These are phyloP conservation scores for Medauroidea extradentata DNA, from an alignment of 1,140 invertebrate species.

Conservation along the genomic window DNA sequence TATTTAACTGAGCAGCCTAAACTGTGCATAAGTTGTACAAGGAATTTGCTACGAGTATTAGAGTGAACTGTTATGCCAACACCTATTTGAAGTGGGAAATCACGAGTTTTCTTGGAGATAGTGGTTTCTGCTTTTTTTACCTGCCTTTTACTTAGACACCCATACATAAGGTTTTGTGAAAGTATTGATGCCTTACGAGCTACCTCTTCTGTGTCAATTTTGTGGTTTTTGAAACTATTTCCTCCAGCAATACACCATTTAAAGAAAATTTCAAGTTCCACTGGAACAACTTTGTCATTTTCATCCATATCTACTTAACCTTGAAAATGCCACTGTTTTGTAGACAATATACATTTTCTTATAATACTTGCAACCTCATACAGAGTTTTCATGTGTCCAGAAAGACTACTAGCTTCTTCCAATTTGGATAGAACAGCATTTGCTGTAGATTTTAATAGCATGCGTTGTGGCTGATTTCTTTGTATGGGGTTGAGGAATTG, in stretches of 20 bases:
- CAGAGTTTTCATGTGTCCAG: constrained; percentile 1
- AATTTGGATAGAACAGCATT: constrained; percentile 1
- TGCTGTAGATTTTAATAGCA: neutral
- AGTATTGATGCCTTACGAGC: constrained; percentile 2
- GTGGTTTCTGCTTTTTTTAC: neutral
- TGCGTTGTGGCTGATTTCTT: constrained; percentile 9
- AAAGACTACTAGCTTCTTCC: neutral
- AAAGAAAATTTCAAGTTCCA: constrained; percentile 4
- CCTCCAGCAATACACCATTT: constrained; percentile 10
- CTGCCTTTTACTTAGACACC: neutral
- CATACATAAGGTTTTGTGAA: constrained; percentile 6
- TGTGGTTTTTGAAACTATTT: neutral
- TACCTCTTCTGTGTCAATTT: constrained; percentile 5
- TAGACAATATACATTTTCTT: constrained; percentile 4
- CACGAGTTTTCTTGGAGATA: constrained; percentile 4
- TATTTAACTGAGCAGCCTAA: constrained; percentile 5
- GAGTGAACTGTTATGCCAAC: constrained; percentile 14
- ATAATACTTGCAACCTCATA: neutral
- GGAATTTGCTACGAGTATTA: constrained; percentile 8
- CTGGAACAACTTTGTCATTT: neutral
- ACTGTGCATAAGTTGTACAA: constrained; percentile 3
- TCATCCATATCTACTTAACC: neutral
- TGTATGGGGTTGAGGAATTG: neutral
- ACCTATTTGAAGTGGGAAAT: constrained; percentile 10
- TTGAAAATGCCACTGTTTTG: neutral